Evolutionary conservation across 2,113 vertebrate species (phyloP).

Genomic region (Mugil cephalus): DNA sequence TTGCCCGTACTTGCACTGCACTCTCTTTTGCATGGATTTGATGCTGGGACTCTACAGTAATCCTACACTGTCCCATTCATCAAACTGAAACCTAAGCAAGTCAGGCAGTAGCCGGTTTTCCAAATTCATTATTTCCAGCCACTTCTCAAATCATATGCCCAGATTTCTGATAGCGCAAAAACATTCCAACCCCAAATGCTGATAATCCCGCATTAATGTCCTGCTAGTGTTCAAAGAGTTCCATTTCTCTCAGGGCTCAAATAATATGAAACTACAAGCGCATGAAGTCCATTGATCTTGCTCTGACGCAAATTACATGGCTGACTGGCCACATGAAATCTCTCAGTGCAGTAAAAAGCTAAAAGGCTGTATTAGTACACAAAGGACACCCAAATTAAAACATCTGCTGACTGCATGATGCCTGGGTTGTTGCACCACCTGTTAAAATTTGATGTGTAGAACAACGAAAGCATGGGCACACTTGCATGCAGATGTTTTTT

Average conservation of each 20-base stretch:
- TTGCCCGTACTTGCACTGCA: too few relatives aligned
- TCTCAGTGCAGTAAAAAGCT: slow-evolving; percentile 28
- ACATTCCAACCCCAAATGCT: slow-evolving; percentile 32
- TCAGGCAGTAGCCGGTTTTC: too few relatives aligned
- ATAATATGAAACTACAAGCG: slow-evolving; percentile 38
- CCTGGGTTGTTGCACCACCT: neutral
- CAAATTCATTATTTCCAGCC: neutral
- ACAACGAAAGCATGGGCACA: neutral
- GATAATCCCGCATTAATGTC: slow-evolving; percentile 30
- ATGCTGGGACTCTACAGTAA: too few relatives aligned
- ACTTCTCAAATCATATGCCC: neutral
- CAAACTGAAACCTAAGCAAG: too few relatives aligned
- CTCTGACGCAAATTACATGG: slow-evolving; percentile 50
- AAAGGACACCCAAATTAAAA: slow-evolving; percentile 30
- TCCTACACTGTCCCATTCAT: too few relatives aligned
- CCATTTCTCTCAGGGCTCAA: slow-evolving; percentile 28
- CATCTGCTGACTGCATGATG: slow-evolving; percentile 15
- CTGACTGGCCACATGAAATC: slow-evolving; percentile 44
- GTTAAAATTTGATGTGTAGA: slow-evolving; percentile 4
- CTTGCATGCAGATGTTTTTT: neutral
- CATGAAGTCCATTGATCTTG: slow-evolving; percentile 43
- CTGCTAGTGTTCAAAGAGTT: slow-evolving; percentile 50
- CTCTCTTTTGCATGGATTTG: too few relatives aligned
- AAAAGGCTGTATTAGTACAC: neutral
- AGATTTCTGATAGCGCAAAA: neutral